phyloP scores from a whole-genome alignment of 2,113 vertebrate genomes.

The Leptodactylus fuscus region DNA sequence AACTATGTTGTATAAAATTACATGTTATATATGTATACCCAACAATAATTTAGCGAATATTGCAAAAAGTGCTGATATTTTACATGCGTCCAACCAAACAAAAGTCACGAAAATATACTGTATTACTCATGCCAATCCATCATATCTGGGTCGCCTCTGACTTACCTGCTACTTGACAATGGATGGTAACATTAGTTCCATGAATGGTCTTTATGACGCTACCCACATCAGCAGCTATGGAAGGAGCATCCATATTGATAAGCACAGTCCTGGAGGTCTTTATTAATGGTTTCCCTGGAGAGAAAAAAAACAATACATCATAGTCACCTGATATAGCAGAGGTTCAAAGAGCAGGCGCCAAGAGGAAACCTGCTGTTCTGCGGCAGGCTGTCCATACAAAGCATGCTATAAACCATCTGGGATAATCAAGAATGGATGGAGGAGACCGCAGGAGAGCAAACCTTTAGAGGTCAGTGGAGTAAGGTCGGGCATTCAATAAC shows the following conservation, averaged over 20 bases:
- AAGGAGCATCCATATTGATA: constrained; percentile 71
- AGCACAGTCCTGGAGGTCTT: constrained; percentile 71
- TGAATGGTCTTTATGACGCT: constrained; percentile 74
- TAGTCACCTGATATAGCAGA: neutral
- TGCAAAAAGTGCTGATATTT: neutral
- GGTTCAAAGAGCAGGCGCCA: constrained; percentile 20
- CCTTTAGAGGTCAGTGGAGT: constrained; percentile 25
- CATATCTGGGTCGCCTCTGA: neutral
- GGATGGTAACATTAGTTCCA: constrained; percentile 76
- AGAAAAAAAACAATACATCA: constrained; percentile 64
- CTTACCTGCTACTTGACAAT: constrained; percentile 82
- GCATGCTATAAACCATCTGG: constrained; percentile 20
- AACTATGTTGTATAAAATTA: neutral
- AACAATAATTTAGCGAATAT: too few species aligned
- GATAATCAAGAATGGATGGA: constrained; percentile 17
- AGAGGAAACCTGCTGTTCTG: constrained; percentile 18
- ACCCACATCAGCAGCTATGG: constrained; percentile 74
- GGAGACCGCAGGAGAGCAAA: constrained; percentile 33
- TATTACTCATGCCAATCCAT: neutral
- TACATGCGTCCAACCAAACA: neutral
- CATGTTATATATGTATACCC: too few species aligned
- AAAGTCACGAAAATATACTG: neutral
- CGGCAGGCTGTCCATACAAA: neutral
- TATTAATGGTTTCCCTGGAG: constrained; percentile 80
- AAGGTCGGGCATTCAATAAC: constrained; percentile 7